Conservation (phyloP, 2,113 vertebrate species). For the Petroica traversi region DNA sequence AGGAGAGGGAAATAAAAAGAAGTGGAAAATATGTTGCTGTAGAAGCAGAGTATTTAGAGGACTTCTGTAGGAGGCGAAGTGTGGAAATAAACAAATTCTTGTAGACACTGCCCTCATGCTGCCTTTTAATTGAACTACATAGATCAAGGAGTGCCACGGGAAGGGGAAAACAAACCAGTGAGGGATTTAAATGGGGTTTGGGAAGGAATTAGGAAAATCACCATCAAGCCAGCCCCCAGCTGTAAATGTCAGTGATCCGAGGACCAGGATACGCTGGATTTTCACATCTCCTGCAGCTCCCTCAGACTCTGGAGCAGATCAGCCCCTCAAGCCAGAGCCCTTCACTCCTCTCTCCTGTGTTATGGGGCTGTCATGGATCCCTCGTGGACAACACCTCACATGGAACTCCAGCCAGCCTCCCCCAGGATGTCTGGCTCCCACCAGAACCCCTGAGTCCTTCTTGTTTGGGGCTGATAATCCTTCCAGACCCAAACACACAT, state of each 20-base stretch:
- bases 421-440: not conserved
- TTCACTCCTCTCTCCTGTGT: not conserved
- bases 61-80: not conserved
- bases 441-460: not conserved
- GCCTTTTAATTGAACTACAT: constrained; percentile 67
- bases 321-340: not conserved
- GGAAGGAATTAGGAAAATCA: not conserved
- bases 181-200: not conserved
- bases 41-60: not conserved
- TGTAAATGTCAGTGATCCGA: not conserved
- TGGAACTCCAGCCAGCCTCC: not conserved
- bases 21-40: not conserved
- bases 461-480: not conserved
- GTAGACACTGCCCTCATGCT: constrained; percentile 66
- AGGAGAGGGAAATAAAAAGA: not conserved
- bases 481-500: not conserved
- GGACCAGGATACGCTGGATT: not conserved
- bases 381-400: not conserved
- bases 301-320: not conserved
- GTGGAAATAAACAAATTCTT: constrained; percentile 54
- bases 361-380: fast-evolving
- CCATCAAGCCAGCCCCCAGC: not conserved
- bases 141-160: constrained; percentile 3
- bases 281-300: not conserved
- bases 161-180: not conserved